Evolutionary conservation across 2,888 invertebrate genomes (phyloP).

Genomic region (Archaeoteleia sp.): DNA sequence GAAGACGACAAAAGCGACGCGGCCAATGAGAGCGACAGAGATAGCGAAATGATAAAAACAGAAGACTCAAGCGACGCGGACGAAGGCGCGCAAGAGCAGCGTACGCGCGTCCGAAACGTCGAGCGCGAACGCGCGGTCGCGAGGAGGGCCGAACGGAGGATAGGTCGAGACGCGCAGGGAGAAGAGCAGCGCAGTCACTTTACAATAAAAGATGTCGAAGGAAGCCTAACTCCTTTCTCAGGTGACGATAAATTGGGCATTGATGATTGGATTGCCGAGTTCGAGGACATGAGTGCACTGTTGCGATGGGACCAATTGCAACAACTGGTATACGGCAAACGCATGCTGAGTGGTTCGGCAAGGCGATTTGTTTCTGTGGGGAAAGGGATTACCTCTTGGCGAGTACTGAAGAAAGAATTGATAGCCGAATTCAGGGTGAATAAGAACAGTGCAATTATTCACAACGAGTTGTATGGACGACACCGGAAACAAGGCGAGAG

Average conservation of each 20-base stretch:
- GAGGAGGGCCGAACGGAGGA: no score
- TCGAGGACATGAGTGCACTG: constrained; percentile 48
- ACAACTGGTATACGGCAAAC: constrained; percentile 47
- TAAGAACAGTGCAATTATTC: constrained; percentile 46
- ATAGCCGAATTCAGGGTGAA: constrained; percentile 43
- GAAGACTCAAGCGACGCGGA: no score
- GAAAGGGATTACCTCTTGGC: constrained; percentile 42
- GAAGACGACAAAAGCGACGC: no score
- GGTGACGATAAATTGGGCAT: constrained; percentile 33
- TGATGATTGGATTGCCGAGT: constrained; percentile 48
- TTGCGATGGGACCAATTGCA: constrained; percentile 44
- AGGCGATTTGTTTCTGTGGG: constrained; percentile 35
- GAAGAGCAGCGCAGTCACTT: no score
- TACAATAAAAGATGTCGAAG: constrained; percentile 45
- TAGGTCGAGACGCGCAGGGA: no score
- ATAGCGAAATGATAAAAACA: no score
- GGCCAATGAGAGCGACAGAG: no score
- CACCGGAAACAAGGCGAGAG: constrained; percentile 36
- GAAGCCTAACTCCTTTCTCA: constrained; percentile 31
- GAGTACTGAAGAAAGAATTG: constrained; percentile 25
- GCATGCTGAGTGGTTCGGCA: constrained; percentile 48
- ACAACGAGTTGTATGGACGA: constrained; percentile 32
- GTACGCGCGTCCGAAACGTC: no score
- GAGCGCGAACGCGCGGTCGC: no score
- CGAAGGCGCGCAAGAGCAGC: no score